phyloP scores from a whole-genome alignment of 2,888 invertebrate genomes.

The Netelia inedita region DNA sequence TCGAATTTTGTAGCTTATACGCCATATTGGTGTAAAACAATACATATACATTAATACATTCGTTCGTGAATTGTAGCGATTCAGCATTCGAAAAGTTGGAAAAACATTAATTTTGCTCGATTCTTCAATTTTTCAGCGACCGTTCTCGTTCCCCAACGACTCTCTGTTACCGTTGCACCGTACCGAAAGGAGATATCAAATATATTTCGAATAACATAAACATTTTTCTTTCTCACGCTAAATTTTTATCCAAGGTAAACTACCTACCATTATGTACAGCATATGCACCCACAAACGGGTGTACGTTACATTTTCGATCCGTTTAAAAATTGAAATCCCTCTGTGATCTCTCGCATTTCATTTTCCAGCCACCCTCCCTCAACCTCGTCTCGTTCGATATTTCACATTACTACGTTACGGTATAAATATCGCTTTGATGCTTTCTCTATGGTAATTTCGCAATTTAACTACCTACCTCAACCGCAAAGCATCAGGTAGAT shows the following conservation, averaged over 20 bases:
- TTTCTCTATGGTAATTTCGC: slow-evolving; percentile 2
- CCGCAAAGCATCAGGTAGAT: background rate
- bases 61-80: too few relatives aligned
- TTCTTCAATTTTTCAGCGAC: too few relatives aligned
- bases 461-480: background rate
- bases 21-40: too few relatives aligned
- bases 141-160: background rate
- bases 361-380: background rate
- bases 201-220: background rate
- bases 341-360: background rate
- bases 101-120: too few relatives aligned
- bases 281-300: background rate
- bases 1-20: too few relatives aligned
- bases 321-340: slow-evolving; percentile 40
- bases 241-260: background rate
- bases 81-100: too few relatives aligned
- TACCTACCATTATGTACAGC: background rate
- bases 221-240: background rate
- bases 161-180: background rate
- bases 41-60: too few relatives aligned
- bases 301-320: slow-evolving; percentile 8
- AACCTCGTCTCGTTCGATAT: background rate
- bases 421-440: background rate
- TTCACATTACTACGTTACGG: background rate
- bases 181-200: background rate